Evolutionary conservation across 2,888 invertebrate genomes (phyloP).

Genomic region (Drosophila anomelani): DNA sequence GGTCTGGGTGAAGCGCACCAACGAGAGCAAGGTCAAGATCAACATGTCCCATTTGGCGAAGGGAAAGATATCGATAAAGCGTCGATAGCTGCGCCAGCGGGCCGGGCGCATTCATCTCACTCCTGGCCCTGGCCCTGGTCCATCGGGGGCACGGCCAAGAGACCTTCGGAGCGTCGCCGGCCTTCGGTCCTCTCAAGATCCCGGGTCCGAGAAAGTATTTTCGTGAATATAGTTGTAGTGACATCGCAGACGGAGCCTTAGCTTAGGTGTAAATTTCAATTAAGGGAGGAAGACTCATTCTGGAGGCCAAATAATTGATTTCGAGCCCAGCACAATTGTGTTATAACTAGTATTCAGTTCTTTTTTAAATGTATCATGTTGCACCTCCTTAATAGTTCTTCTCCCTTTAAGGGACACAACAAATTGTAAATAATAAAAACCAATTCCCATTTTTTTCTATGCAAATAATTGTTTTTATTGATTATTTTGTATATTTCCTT

Average conservation of each 20-base stretch:
- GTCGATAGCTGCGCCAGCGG: constrained; percentile 85
- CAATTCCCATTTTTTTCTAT: constrained; percentile 13
- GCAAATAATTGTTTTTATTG: constrained; percentile 9
- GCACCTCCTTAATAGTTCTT: not conserved
- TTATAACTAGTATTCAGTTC: not conserved
- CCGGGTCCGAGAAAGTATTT: constrained; percentile 9
- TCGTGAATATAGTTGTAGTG: constrained; percentile 7
- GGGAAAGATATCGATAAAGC: constrained; percentile 94
- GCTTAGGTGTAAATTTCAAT: constrained; percentile 15
- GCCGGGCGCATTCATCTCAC: constrained; percentile 20
- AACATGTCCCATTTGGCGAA: constrained; percentile 93
- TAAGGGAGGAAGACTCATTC: not conserved
- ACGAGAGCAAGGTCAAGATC: constrained; percentile 92
- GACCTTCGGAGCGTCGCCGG: constrained; percentile 13
- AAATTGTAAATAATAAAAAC: constrained; percentile 31
- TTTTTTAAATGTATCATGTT: not conserved
- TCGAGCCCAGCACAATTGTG: not conserved
- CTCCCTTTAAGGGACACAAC: constrained; percentile 2
- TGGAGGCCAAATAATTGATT: not conserved
- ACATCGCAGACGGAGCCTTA: constrained; percentile 11
- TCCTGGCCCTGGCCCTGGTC: constrained; percentile 9
- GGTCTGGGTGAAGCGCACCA: constrained; percentile 95
- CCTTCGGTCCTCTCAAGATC: constrained; percentile 12
- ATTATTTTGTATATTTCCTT: not conserved
- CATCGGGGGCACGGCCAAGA: constrained; percentile 4